Evolutionary conservation across 2,797 vertebrate species (phyloP).

Genomic region (Neoniphon sammara): DNA sequence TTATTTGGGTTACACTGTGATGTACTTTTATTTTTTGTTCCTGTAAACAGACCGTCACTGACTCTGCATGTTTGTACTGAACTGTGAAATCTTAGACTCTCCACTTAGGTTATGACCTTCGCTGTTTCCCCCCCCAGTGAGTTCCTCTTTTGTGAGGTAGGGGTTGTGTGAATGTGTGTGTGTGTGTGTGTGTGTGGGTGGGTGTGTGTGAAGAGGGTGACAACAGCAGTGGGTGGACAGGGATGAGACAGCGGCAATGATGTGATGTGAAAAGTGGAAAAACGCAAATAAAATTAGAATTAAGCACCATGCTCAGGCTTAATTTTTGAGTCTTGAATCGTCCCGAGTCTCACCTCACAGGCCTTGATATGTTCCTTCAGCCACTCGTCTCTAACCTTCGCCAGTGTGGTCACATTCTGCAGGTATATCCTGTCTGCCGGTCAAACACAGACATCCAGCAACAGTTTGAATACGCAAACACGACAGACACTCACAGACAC

Average conservation of each 20-base stretch:
- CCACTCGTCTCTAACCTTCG: conserved; percentile 90
- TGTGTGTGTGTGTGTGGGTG: too few relatives aligned
- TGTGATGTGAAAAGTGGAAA: too few relatives aligned
- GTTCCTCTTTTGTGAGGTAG: too few relatives aligned
- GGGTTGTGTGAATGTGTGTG: too few relatives aligned
- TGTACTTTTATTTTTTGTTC: background rate
- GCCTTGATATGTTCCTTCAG: conserved; percentile 88
- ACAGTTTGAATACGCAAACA: conserved; percentile 1
- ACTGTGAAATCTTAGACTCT: background rate
- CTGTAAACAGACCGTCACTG: background rate
- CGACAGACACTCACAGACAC: background rate
- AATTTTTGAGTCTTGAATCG: fast-evolving
- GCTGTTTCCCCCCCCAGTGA: too few relatives aligned
- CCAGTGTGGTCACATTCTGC: conserved; percentile 81
- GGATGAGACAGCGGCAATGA: too few relatives aligned
- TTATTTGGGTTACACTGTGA: too few relatives aligned
- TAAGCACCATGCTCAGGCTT: background rate
- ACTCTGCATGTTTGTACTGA: background rate
- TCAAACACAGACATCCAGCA: conserved; percentile 12
- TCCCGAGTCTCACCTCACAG: conserved; percentile 86
- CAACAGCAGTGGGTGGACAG: too few relatives aligned
- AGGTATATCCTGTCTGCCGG: conserved; percentile 87
- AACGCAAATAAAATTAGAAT: too few relatives aligned
- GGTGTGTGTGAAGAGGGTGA: too few relatives aligned
- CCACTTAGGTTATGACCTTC: background rate